Percentiles rank a stretch among this genome's conserved stretches.
Conservation (phyloP, 2,888 invertebrate species). For the Agapostemon virescens region DNA sequence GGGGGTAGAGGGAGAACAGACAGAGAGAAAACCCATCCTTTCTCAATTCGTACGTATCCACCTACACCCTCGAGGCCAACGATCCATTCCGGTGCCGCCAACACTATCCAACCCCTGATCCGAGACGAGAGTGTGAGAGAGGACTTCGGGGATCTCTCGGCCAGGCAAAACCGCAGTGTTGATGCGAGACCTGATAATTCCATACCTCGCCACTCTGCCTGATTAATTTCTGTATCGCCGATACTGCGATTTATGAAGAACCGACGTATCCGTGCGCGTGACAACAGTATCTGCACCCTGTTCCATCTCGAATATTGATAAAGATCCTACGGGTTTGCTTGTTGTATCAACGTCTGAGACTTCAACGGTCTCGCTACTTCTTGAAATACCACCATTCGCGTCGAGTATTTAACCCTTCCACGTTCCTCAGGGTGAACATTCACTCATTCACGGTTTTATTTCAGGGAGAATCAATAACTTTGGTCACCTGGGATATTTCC, state of each 20-base stretch:
- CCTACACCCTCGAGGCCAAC: conserved; percentile 69
- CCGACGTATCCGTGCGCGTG: conserved; percentile 16
- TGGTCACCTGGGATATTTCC: too few species aligned
- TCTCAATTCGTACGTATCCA: conserved; percentile 70
- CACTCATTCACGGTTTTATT: too few species aligned
- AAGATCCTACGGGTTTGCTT: background rate
- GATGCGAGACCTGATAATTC: conserved; percentile 72
- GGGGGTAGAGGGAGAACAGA: conserved; percentile 23
- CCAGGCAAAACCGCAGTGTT: conserved; percentile 65
- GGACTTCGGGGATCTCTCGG: conserved; percentile 64
- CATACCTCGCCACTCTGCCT: conserved; percentile 63
- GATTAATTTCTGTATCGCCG: conserved; percentile 70
- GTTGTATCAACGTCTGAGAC: background rate
- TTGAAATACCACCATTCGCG: background rate
- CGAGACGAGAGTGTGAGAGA: conserved; percentile 36
- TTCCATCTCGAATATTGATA: background rate
- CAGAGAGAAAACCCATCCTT: conserved; percentile 60
- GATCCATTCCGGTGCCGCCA: conserved; percentile 69
- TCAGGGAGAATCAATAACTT: too few species aligned
- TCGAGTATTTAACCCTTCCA: background rate
- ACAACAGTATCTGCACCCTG: conserved; percentile 3
- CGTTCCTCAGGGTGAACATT: too few species aligned
- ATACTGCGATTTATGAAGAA: conserved; percentile 58
- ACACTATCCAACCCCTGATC: conserved; percentile 66
- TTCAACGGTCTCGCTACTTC: background rate